Percentiles rank a stretch among this genome's conserved stretches.
Evolutionary conservation across 2,113 vertebrate species (phyloP).

Genomic region (Plotosus lineatus): DNA sequence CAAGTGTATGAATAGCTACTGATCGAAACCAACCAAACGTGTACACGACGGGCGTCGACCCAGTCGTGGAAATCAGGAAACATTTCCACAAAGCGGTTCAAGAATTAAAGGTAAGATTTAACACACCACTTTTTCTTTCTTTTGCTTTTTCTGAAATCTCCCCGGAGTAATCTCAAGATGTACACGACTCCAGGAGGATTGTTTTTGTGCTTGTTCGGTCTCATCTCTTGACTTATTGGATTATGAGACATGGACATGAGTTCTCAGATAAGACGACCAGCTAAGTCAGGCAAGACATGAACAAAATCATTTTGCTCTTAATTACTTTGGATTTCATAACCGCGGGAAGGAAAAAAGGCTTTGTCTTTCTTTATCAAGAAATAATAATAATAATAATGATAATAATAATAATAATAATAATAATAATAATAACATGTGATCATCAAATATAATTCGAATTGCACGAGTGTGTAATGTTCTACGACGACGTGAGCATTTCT

Average conservation of each 20-base stretch:
- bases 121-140: not conserved
- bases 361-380: not conserved
- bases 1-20: too few species aligned
- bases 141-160: conserved; percentile 21
- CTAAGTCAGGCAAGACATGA: conserved; percentile 27
- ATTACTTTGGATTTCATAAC: conserved; percentile 20
- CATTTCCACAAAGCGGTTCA: not conserved
- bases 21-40: not conserved
- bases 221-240: conserved; percentile 60
- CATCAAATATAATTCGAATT: not conserved
- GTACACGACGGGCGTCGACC: too few species aligned
- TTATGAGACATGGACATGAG: conserved; percentile 59
- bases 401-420: too few species aligned
- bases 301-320: not conserved
- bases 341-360: not conserved
- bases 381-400: not conserved
- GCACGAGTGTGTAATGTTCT: not conserved
- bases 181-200: conserved; percentile 62
- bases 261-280: conserved; percentile 59
- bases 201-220: conserved; percentile 59
- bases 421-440: not conserved
- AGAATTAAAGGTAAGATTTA: not conserved
- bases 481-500: not conserved
- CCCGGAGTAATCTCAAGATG: conserved; percentile 40
- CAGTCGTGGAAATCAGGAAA: not conserved